Conservation (phyloP, 2,797 vertebrate genomes). For the Rhynchonycteris naso region DNA sequence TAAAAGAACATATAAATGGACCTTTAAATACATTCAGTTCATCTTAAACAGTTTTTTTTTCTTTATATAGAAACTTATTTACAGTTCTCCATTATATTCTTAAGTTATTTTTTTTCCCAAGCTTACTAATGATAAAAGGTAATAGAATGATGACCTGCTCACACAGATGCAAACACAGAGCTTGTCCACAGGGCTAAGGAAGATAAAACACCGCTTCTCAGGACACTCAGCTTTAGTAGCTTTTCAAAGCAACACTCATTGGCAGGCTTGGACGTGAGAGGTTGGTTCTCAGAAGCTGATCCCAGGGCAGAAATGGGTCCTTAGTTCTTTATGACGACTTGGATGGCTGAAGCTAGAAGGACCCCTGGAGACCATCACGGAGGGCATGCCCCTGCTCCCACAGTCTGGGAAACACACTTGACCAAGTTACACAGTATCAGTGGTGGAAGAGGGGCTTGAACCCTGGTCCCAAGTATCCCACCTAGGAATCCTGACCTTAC, state of each 20-base stretch:
- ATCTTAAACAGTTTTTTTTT: conserved; percentile 79
- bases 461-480: background rate
- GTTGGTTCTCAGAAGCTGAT: conserved; percentile 54
- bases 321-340: background rate
- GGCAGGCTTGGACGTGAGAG: background rate
- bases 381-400: background rate
- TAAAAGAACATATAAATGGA: conserved; percentile 88
- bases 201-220: conserved; percentile 50
- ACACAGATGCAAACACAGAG: conserved; percentile 77
- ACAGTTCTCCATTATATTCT: conserved; percentile 84
- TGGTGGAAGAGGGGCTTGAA: background rate
- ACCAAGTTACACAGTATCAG: background rate
- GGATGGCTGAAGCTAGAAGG: background rate
- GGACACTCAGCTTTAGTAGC: conserved; percentile 55
- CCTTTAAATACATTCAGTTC: conserved; percentile 88
- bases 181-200: conserved; percentile 61
- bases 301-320: conserved; percentile 35
- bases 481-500: background rate
- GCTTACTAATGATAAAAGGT: conserved; percentile 83
- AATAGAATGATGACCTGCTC: conserved; percentile 78
- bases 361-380: background rate
- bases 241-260: conserved; percentile 56
- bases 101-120: conserved; percentile 87
- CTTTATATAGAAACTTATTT: conserved; percentile 85
- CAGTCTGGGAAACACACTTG: background rate